Conservation (phyloP, 2,113 vertebrate species). For the Mus spicilegus region DNA sequence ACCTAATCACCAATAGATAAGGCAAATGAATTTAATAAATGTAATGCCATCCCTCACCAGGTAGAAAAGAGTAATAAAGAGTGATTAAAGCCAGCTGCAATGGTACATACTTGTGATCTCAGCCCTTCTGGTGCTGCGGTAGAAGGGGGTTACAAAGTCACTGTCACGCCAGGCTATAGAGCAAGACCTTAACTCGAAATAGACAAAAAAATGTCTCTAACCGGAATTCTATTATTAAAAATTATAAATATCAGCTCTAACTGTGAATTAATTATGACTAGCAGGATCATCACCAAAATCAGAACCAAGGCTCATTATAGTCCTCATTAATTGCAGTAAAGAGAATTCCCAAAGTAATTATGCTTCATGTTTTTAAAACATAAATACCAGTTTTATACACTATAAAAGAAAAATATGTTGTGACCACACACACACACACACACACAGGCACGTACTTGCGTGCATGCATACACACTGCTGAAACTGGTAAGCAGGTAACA, state of each 20-base stretch:
- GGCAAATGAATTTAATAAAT: neutral
- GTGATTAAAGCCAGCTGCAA: neutral
- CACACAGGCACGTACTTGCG: neutral
- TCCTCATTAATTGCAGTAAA: neutral
- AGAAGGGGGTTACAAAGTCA: neutral
- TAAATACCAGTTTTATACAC: neutral
- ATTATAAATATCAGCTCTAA: neutral
- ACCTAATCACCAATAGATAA: neutral
- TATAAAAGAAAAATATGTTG: neutral
- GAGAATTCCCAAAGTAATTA: neutral
- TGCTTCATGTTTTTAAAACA: neutral
- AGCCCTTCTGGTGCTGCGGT: neutral
- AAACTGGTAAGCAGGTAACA: neutral
- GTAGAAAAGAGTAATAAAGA: neutral
- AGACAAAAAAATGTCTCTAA: neutral
- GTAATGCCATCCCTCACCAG: neutral
- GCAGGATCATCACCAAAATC: neutral
- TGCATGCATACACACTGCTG: neutral
- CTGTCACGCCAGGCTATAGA: neutral
- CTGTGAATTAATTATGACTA: neutral
- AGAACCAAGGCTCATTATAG: slow-evolving; percentile 1
- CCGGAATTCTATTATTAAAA: neutral
- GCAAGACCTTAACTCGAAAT: neutral
- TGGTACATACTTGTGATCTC: neutral
- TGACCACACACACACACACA: neutral